Evolutionary conservation across 2,888 invertebrate genomes (phyloP), one percentile per base, ranked within the genome.

Genomic region (Crossocerus cetratus): DNA sequence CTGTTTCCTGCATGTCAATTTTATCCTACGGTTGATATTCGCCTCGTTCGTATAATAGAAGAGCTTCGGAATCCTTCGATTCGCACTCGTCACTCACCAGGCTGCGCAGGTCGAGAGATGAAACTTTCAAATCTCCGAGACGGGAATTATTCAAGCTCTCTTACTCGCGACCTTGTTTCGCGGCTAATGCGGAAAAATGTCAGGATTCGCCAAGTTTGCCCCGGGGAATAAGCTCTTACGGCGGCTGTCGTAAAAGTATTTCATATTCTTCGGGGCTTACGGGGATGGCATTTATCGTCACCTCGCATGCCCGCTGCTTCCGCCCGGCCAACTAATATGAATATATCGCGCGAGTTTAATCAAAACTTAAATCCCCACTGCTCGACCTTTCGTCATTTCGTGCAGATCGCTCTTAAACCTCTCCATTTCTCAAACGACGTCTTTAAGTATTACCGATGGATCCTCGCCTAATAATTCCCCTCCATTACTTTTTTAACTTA

Each of bases 111-210:
- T 32, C 32, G 42, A 23, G 23, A 5, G 56, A 58, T 21, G 53
- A 23, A 53, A 53, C 14, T 62, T 62, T 62, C 2, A 62, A 53
- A 32, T n/a, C 53, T 32, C 53, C n/a, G n/a, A 14, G 3, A 3
- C 16, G 32, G 18, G 58, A 32, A 43, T 63, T 45, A 44, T 22
- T 45, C 44, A 32, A 13, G 32, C 32, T n/a, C 53, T 20, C 32
- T 49, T 49, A 14, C 49, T n/a, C 16, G 49, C 14, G n/a, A 16
- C 16, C 2, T 14, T 18, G 13, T 57, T 64, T 23, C 49, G 43
- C 3, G 43, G 11, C 53, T 65, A 56, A 57, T 70, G 42, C 44
- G 57, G 62, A 62, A 58, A 71, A 71, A 71, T 70, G 23, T 20
- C 21, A 18, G 45, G 57, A 57, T 62, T 62, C 42, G 5, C n/a